Evolutionary conservation across 2,113 vertebrate genomes (phyloP).

Genomic region (Pseudolaguvia tuberculata): DNA sequence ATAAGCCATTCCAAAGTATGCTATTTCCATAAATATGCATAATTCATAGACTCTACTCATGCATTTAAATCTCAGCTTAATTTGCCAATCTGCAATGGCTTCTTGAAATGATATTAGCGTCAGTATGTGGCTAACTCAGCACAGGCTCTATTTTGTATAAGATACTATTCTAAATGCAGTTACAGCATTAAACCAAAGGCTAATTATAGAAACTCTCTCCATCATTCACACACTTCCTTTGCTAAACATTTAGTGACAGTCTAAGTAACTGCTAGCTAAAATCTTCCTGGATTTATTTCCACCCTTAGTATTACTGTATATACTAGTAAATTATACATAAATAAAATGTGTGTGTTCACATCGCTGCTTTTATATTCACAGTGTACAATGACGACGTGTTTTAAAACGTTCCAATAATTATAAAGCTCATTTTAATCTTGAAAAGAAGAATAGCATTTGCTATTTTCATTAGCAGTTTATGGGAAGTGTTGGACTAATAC

Average conservation of each 20-base stretch:
- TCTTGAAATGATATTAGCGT: conserved; percentile 43
- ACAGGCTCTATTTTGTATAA: conserved; percentile 44
- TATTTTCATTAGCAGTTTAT: conserved; percentile 15
- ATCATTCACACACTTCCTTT: conserved; percentile 26
- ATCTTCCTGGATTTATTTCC: not conserved
- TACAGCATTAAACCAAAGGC: conserved; percentile 15
- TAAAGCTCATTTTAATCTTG: not conserved
- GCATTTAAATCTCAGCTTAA: conserved; percentile 56
- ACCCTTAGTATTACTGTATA: not conserved
- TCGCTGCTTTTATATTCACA: not conserved
- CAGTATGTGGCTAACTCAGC: conserved; percentile 40
- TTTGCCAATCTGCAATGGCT: conserved; percentile 48
- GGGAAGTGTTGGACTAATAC: too few species aligned
- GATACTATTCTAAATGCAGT: conserved; percentile 33
- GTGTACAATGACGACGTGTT: too few species aligned
- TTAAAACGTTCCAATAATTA: not conserved
- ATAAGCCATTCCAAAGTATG: conserved; percentile 30
- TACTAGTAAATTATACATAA: not conserved
- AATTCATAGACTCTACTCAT: conserved; percentile 49
- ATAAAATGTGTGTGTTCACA: conserved; percentile 1
- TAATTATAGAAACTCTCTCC: conserved; percentile 1
- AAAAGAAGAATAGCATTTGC: not conserved
- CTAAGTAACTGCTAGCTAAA: not conserved
- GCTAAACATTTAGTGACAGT: conserved; percentile 7
- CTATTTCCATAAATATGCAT: conserved; percentile 53